phyloP scores from a whole-genome alignment of 1,140 invertebrate species.

The Drosophila bifasciata region DNA sequence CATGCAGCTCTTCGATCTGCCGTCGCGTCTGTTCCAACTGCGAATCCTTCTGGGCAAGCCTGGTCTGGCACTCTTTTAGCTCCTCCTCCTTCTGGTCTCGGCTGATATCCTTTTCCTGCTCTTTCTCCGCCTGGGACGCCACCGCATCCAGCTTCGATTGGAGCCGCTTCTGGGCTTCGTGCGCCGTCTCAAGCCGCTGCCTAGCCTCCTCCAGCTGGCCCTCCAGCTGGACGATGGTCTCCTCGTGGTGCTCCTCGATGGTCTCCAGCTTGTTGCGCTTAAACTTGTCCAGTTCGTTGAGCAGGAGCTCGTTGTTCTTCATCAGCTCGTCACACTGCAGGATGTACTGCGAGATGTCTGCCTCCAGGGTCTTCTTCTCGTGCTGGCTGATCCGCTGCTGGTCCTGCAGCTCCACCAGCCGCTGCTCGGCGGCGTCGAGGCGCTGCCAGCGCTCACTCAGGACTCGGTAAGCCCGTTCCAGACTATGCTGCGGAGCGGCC shows the following conservation, averaged over 20 bases:
- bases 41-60: background rate
- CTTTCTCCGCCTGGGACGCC: background rate
- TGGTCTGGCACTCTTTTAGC: background rate
- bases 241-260: slow-evolving; percentile 88
- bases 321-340: slow-evolving; percentile 87
- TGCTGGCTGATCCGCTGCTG: slow-evolving; percentile 69
- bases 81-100: slow-evolving; percentile 10
- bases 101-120: slow-evolving; percentile 10
- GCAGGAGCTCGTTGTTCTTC: slow-evolving; percentile 88
- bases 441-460: slow-evolving; percentile 73
- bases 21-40: background rate
- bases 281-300: slow-evolving; percentile 86
- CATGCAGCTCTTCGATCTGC: slow-evolving; percentile 1
- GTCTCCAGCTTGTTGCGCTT: slow-evolving; percentile 88
- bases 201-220: slow-evolving; percentile 86
- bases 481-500: slow-evolving; percentile 54
- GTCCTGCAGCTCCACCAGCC: slow-evolving; percentile 71
- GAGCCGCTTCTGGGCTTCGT: slow-evolving; percentile 19
- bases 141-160: slow-evolving; percentile 16
- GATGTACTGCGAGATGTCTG: slow-evolving; percentile 86
- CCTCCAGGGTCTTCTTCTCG: slow-evolving; percentile 86
- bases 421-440: slow-evolving; percentile 75
- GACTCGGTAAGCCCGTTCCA: slow-evolving; percentile 81
- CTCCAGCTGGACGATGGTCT: slow-evolving; percentile 87
- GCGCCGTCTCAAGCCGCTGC: slow-evolving; percentile 84